These are phyloP conservation scores for Brachionus angularis DNA, from an alignment of 1,140 invertebrate genomes.

Conservation along the genomic window DNA sequence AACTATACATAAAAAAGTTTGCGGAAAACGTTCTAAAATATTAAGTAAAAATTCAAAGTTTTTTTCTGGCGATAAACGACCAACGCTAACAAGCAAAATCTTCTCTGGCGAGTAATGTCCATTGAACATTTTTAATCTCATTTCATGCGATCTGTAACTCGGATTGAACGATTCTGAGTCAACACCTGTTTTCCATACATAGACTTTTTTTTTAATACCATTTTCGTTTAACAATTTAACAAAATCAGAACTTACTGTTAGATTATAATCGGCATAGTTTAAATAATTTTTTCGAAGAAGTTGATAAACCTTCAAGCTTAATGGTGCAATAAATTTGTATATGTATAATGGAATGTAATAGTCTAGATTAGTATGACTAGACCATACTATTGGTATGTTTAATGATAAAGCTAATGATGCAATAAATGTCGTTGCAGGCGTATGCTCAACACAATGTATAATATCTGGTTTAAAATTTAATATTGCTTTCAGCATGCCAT, in stretches of 20 bases:
- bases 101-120: slow-evolving; percentile 15
- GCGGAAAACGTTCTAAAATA: slow-evolving; percentile 11
- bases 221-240: slow-evolving; percentile 5
- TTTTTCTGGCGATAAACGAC: slow-evolving; percentile 42
- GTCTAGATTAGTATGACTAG: slow-evolving; percentile 34
- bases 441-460: slow-evolving; percentile 35
- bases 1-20: slow-evolving; percentile 27
- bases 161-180: slow-evolving; percentile 39
- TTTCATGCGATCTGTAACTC: background rate
- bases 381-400: slow-evolving; percentile 43
- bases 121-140: slow-evolving; percentile 39
- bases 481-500: slow-evolving; percentile 13
- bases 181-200: slow-evolving; percentile 44
- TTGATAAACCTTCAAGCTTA: slow-evolving; percentile 16
- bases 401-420: background rate
- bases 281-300: slow-evolving; percentile 5
- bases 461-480: slow-evolving; percentile 37
- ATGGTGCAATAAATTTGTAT: background rate
- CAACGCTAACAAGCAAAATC: slow-evolving; percentile 24
- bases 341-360: slow-evolving; percentile 42
- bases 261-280: slow-evolving; percentile 14
- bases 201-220: slow-evolving; percentile 9
- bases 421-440: slow-evolving; percentile 32
- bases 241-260: slow-evolving; percentile 42
- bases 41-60: slow-evolving; percentile 42